A percentile compares a stretch with the other conserved stretches of the same genome.
These are phyloP conservation scores for Callithrix jacchus DNA, from an alignment of 2,113 vertebrate species.

Conservation along the genomic window DNA sequence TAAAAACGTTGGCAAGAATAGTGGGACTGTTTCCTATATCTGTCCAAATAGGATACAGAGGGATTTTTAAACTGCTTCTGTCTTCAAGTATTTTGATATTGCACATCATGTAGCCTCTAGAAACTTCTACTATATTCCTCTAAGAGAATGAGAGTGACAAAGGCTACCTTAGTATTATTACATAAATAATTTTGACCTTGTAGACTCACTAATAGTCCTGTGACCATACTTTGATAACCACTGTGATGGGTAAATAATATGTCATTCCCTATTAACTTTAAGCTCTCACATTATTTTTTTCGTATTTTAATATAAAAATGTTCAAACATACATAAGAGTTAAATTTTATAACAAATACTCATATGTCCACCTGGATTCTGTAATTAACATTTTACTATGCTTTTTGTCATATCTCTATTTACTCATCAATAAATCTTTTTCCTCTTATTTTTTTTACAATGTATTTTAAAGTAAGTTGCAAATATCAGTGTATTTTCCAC, in stretches of 20 bases:
- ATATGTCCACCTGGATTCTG: conserved; percentile 27
- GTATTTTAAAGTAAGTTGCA: neutral
- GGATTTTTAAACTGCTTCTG: conserved; percentile 6
- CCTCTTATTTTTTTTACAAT: neutral
- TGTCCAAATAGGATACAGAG: neutral
- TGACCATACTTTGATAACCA: neutral
- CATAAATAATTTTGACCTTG: neutral
- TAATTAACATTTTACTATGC: neutral
- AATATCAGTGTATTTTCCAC: neutral
- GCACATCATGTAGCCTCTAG: neutral
- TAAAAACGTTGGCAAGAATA: neutral
- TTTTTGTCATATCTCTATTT: neutral
- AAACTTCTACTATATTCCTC: neutral
- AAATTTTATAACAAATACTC: neutral
- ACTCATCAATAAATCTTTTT: neutral
- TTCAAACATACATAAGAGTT: neutral
- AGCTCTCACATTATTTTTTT: neutral
- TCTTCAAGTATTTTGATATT: neutral
- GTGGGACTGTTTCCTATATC: neutral
- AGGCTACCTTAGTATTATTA: neutral
- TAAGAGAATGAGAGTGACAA: neutral
- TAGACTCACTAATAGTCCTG: neutral
- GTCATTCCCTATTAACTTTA: neutral
- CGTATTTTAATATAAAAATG: conserved; percentile 8
- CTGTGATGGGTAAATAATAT: neutral